These are phyloP conservation scores for Ctenosaura bakeri DNA, from an alignment of 2,797 vertebrate genomes.

Conservation along the genomic window DNA sequence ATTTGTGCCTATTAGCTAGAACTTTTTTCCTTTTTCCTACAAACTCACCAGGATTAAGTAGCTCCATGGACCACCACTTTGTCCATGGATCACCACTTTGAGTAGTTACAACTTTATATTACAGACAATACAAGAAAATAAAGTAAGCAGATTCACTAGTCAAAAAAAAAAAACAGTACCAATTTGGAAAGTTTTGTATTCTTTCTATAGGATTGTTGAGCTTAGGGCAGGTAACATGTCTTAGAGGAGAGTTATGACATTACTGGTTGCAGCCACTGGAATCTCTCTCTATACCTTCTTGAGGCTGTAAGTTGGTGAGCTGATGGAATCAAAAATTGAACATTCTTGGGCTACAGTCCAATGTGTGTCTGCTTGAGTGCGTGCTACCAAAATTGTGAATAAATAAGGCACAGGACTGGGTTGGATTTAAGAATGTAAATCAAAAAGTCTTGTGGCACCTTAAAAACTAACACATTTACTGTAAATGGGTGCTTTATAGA, in stretches of 20 bases:
- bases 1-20: no score
- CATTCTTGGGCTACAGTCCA: neutral
- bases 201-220: neutral
- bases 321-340: neutral
- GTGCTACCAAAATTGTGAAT: neutral
- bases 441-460: neutral
- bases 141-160: neutral
- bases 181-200: neutral
- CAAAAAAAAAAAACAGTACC: neutral
- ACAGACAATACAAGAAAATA: neutral
- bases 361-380: neutral
- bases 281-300: neutral
- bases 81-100: no score
- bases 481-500: neutral
- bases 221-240: neutral
- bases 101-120: neutral
- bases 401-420: neutral
- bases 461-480: neutral
- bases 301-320: neutral
- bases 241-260: neutral
- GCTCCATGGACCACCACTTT: no score
- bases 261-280: neutral
- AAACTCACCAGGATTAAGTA: no score
- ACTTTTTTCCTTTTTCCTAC: no score
- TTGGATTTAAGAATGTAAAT: neutral